Evolutionary conservation across 1,140 invertebrate species (phyloP).

Genomic region (Papilio machaon): DNA sequence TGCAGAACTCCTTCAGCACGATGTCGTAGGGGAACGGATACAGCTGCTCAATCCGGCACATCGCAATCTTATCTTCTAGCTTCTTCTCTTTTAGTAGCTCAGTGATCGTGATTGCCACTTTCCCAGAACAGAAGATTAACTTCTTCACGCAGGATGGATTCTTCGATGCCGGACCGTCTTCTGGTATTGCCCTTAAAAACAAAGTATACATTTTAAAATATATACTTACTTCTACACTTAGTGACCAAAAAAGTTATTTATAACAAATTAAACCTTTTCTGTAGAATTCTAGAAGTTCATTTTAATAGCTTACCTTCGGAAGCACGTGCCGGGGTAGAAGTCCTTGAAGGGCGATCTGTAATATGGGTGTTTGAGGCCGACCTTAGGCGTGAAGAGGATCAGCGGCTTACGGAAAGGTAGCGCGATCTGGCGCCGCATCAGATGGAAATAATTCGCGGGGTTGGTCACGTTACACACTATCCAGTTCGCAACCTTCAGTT

Average conservation of each 20-base stretch:
- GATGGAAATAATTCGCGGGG: constrained; percentile 93
- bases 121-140: constrained; percentile 90
- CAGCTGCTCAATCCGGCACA: constrained; percentile 92
- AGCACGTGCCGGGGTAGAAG: constrained; percentile 62
- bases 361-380: constrained; percentile 80
- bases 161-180: constrained; percentile 81
- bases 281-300: background rate
- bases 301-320: constrained; percentile 58
- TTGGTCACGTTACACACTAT: constrained; percentile 92
- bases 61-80: constrained; percentile 87
- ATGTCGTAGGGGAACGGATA: constrained; percentile 94
- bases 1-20: constrained; percentile 85
- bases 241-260: background rate
- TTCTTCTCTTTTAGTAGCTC: constrained; percentile 86
- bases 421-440: constrained; percentile 91
- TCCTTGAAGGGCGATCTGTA: constrained; percentile 71
- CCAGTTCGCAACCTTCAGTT: constrained; percentile 92
- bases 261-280: too few species aligned
- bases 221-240: too few species aligned
- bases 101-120: constrained; percentile 92
- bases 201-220: too few species aligned
- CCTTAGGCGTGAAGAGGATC: constrained; percentile 91
- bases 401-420: constrained; percentile 92
- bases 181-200: constrained; percentile 80
- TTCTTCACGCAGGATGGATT: constrained; percentile 86